Base-by-base conservation (phyloP, 2,797 vertebrate species). In the Characodon lateralis region DNA sequence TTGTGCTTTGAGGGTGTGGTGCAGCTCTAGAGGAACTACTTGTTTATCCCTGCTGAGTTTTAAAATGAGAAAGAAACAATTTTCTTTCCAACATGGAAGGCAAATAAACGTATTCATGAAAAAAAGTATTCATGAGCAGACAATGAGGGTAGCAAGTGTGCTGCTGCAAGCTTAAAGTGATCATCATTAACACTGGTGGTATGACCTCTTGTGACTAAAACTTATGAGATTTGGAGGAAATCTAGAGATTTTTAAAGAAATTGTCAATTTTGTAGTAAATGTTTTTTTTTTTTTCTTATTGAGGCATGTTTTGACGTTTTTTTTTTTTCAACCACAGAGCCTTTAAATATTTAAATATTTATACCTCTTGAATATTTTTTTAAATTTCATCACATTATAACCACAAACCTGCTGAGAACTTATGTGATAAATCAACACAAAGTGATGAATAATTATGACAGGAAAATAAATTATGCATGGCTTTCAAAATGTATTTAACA, bases 21-120 rank as follows among this genome's bases (percentile, higher is more conserved):
- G 68, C 81, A 74, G 66, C 14, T 65, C 81, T 88, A 51, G 85
- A 93, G 89, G 90, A 94, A 93, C 93, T 89, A 81, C 87, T 88
- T 94, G 91, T 95, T 95, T 94, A 93, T 91, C 91, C 91, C 87
- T 71, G 76, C 90, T 71, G n/a, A 35, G 83, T 92, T 91, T 83
- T 75, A 92, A 93, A 93, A 93, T 89, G 89, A 92, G 93, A 92
- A 91, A 82, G 78, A 83, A 86, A 87, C 89, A 91, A 91, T 94
- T 94, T 95, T 93, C 79, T 86, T 83, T 78, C 80, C 26, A 22
- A 89, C 92, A 92, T 88, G 82, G 83, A 90, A 92, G 87, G 86
- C 88, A 92, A 93, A 94, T 93, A 94, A 95, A 94, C 91, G n/a
- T n/a, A n/a, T n/a, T n/a, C n/a, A n/a, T n/a, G n/a, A n/a, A n/a